These are phyloP conservation scores for Xanthorhoe spadicearia DNA, from an alignment of 2,888 invertebrate genomes.

Conservation along the genomic window DNA sequence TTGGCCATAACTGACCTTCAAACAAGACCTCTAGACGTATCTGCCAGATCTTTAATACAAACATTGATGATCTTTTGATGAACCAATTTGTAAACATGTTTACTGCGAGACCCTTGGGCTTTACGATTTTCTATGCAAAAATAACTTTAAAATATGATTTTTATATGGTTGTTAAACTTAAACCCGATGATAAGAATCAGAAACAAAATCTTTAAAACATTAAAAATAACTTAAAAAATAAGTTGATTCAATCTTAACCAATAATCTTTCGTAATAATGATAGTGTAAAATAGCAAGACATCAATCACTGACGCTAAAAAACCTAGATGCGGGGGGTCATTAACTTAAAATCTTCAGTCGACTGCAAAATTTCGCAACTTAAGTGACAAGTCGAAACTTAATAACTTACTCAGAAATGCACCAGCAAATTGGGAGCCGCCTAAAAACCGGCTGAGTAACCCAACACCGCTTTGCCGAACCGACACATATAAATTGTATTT, in stretches of 20 bases:
- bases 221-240: not conserved
- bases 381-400: conserved; percentile 84
- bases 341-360: conserved; percentile 57
- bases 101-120: conserved; percentile 3
- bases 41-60: conserved; percentile 5
- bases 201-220: not conserved
- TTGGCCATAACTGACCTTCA: conserved; percentile 57
- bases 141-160: not conserved
- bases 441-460: conserved; percentile 79
- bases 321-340: conserved; percentile 49
- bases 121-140: conserved; percentile 2
- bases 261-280: conserved; percentile 29
- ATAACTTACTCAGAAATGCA: conserved; percentile 84
- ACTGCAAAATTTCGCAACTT: conserved; percentile 81
- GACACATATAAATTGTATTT: conserved; percentile 85
- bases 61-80: conserved; percentile 11
- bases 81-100: conserved; percentile 25
- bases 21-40: conserved; percentile 18
- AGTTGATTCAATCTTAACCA: conserved; percentile 13
- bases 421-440: conserved; percentile 81
- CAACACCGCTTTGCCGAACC: conserved; percentile 77
- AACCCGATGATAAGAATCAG: conserved; percentile 1
- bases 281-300: conserved; percentile 34
- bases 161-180: not conserved
- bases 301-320: conserved; percentile 44